A percentile compares a stretch with the other conserved stretches of the same genome.
These are phyloP conservation scores for Crepidodera aurea DNA, from an alignment of 2,888 invertebrate genomes.

Conservation along the genomic window DNA sequence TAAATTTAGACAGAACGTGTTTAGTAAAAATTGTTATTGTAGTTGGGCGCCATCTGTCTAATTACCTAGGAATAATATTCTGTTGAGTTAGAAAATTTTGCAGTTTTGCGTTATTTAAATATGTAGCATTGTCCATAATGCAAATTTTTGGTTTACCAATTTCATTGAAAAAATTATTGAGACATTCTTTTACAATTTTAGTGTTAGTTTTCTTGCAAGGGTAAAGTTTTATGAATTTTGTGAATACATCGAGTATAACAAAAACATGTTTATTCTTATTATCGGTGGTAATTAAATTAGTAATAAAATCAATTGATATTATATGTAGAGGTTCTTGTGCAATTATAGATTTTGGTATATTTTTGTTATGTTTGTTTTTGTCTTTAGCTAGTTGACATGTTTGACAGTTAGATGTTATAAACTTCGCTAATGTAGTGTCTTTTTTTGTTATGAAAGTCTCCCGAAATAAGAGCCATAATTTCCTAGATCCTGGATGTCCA, in stretches of 20 bases:
- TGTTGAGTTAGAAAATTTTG: no score
- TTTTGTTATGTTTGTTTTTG: conserved; percentile 7
- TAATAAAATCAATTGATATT: conserved; percentile 18
- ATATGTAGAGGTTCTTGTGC: conserved; percentile 9
- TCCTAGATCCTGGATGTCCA: background rate
- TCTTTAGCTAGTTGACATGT: conserved; percentile 16
- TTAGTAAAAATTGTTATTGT: no score
- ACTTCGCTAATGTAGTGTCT: background rate
- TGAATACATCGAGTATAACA: conserved; percentile 24
- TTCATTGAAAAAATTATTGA: no score
- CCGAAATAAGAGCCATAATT: background rate
- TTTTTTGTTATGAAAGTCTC: background rate
- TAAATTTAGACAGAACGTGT: no score
- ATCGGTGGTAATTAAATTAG: conserved; percentile 5
- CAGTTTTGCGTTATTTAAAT: no score
- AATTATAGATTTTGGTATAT: no score
- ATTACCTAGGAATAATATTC: no score
- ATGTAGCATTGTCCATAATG: no score
- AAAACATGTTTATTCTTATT: conserved; percentile 24
- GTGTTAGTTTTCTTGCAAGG: conserved; percentile 18
- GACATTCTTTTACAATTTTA: background rate
- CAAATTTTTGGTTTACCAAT: no score
- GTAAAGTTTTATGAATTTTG: conserved; percentile 28
- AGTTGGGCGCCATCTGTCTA: no score
- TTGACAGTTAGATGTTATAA: conserved; percentile 1